Evolutionary conservation across 2,888 invertebrate species (phyloP), one percentile per base, ranked within the genome.

Genomic region (Pollenia labialis): DNA sequence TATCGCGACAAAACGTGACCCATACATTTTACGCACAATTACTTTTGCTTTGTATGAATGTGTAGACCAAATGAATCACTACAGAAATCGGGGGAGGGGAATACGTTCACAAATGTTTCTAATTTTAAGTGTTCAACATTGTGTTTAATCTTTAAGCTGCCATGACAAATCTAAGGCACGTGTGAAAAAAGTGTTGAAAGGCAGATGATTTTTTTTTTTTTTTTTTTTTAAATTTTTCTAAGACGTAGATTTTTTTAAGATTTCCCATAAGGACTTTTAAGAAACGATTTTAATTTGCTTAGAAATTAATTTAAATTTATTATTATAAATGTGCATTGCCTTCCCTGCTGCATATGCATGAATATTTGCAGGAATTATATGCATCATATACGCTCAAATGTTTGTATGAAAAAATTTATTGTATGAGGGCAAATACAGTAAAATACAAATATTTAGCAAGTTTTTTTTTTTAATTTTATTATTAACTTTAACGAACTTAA

Each of bases 1-100:
- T 72, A 66, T 69, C 77, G 69, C 82, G 71, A 86, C 68, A 79
- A 66, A 82, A 86, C 82, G 82, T 86, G 85, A 86, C 82, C 82
- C 69, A 64, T 82, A 62, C 46, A 64, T 86, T 86, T 82, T 56
- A 86, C 85, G 82, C 82, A 86, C 82, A 86, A 82, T 86, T 86
- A 75, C 64, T 69, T 69, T 81, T 69, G 48, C 80, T 66, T 71
- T 62, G 12, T 74, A 58, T 80, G 12, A 69, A 42, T 58, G 48
- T 75, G 48, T 74, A 32, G 66, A 32, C 66, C 71, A 56, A 54
- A 66, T 64, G 66, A 76, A 71, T 69, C 60, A 23, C 50, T 54
- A 11, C 10, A n/a, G 12, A 48, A 69, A 52, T 18, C 64, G 18
- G 48, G 52, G n/a, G 23, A 16, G 62, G 40, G 14, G 54, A 77